These are phyloP conservation scores for Tokudaia muenninki DNA, from an alignment of 2,797 vertebrate genomes.

Conservation along the genomic window DNA sequence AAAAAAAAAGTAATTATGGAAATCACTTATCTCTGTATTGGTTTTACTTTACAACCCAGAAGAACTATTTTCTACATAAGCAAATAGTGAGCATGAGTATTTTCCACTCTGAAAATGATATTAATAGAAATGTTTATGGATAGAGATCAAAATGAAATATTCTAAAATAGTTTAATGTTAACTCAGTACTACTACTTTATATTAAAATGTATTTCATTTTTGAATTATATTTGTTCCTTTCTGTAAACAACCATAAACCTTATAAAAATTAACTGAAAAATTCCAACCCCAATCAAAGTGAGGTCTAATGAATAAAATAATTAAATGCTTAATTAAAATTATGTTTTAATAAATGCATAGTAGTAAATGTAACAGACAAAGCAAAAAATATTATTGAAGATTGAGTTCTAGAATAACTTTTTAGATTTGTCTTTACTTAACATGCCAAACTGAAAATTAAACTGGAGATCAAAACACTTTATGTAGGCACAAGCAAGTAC, in stretches of 20 bases:
- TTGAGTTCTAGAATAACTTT: conserved; percentile 1
- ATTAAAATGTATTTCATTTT: conserved; percentile 51
- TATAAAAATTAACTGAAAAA: neutral
- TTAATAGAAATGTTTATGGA: conserved; percentile 44
- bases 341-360: neutral
- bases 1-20: conserved; percentile 15
- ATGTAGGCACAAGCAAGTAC: neutral
- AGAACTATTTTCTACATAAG: conserved; percentile 31
- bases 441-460: conserved; percentile 47
- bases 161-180: conserved; percentile 42
- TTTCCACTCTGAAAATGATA: conserved; percentile 40
- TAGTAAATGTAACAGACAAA: conserved; percentile 57
- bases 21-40: conserved; percentile 3
- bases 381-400: neutral
- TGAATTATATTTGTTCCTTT: conserved; percentile 5
- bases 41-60: neutral
- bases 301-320: conserved; percentile 38
- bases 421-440: neutral
- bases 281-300: neutral
- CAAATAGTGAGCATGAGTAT: neutral
- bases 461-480: neutral
- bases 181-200: conserved; percentile 20
- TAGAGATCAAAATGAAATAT: conserved; percentile 29
- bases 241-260: neutral
- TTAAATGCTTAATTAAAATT: conserved; percentile 28